Evolutionary conservation across 2,888 invertebrate genomes (phyloP).

Genomic region (Cylindroiulus punctatus): DNA sequence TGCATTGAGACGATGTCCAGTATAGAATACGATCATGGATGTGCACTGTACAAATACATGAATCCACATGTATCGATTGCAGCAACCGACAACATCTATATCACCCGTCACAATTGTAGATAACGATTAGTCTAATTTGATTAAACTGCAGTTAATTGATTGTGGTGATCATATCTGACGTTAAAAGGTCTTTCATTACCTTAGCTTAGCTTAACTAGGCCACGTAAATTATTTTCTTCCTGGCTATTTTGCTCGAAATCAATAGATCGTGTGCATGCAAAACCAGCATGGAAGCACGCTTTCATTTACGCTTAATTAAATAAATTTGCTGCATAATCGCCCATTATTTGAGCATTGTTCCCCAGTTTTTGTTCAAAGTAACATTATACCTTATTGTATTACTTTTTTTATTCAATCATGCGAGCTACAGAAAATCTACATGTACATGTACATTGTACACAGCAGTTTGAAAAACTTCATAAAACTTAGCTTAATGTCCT

Average conservation of each 20-base stretch:
- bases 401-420: too few species aligned
- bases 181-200: background rate
- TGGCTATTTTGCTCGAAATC: background rate
- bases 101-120: too few species aligned
- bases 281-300: background rate
- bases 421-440: background rate
- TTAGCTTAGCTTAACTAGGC: background rate
- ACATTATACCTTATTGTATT: too few species aligned
- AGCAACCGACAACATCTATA: too few species aligned
- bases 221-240: background rate
- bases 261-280: background rate
- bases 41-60: too few species aligned
- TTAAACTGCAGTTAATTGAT: background rate
- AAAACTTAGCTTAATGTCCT: background rate
- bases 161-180: background rate
- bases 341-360: background rate
- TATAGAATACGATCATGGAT: too few species aligned
- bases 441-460: background rate
- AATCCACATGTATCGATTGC: too few species aligned
- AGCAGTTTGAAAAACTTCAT: background rate
- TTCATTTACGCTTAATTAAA: background rate
- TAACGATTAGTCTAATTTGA: background rate
- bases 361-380: too few species aligned
- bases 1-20: too few species aligned
- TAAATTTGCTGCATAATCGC: background rate